Base-by-base conservation (phyloP, 2,113 vertebrate genomes). In the Rutilus rutilus region DNA sequence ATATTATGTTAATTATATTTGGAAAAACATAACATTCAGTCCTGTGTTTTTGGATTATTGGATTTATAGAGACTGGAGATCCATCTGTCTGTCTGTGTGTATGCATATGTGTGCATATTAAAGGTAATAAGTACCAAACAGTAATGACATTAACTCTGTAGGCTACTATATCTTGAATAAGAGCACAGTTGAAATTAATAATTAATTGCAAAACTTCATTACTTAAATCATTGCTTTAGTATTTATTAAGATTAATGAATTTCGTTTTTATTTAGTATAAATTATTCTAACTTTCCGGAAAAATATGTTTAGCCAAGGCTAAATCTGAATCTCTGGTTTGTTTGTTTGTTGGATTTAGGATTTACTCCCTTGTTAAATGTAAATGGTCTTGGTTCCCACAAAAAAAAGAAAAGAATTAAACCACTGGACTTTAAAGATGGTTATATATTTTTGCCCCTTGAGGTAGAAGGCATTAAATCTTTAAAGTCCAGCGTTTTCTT, bases 401-500 rank as follows among this genome's bases (percentile, higher is more conserved):
- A 77, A n/a, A 60, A 14, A 39, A 8, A 42, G 0, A 42, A 8
- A 42, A 1, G 8, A 7, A 42, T n/a, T n/a, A n/a, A n/a, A n/a
- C n/a, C n/a, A n/a, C n/a, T n/a, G n/a, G n/a, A n/a, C n/a, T n/a
- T n/a, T n/a, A n/a, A n/a, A n/a, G n/a, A n/a, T n/a, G n/a, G n/a
- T n/a, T n/a, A n/a, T n/a, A n/a, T n/a, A n/a, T n/a, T n/a, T n/a
- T n/a, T n/a, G n/a, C n/a, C n/a, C n/a, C n/a, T n/a, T n/a, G n/a
- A n/a, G n/a, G n/a, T n/a, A n/a, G n/a, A n/a, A n/a, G n/a, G n/a
- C n/a, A n/a, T n/a, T n/a, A 36, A 3, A 6, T 85, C 77, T 80
- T 27, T 42, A 79, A 17, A 74, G 17, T 81, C 25, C 57, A 59
- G 25, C 6, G 7, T 60, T 71, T 60, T 71, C 91, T 91, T 92